These are phyloP conservation scores for Nymphalis c-album DNA, from an alignment of 2,888 invertebrate species.

Conservation along the genomic window DNA sequence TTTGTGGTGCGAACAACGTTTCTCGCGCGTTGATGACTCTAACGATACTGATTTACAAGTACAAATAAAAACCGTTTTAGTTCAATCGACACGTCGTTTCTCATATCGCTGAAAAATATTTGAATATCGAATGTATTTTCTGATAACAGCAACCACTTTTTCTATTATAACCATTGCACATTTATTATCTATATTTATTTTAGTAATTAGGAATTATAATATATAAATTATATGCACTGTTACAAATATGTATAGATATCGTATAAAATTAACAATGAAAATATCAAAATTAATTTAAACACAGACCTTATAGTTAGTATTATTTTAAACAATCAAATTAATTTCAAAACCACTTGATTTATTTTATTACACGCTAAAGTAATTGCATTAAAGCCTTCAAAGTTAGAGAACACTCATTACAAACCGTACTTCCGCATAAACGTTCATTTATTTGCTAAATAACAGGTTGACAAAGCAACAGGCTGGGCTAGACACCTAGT, in stretches of 20 bases:
- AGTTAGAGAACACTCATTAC: conserved; percentile 40
- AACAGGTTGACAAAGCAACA: conserved; percentile 42
- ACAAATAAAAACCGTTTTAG: conserved; percentile 1
- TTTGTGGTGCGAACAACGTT: conserved; percentile 58
- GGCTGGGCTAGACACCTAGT: conserved; percentile 41
- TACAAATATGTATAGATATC: background rate
- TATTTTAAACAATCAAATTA: conserved; percentile 26
- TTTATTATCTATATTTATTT: too few relatives aligned
- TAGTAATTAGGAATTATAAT: background rate
- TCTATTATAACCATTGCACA: too few relatives aligned
- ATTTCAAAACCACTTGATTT: conserved; percentile 32
- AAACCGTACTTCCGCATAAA: conserved; percentile 35
- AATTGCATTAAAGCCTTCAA: conserved; percentile 36
- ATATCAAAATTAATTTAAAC: background rate
- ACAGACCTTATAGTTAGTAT: conserved; percentile 12
- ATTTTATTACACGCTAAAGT: conserved; percentile 34
- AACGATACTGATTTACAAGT: conserved; percentile 18
- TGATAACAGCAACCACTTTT: background rate
- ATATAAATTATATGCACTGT: background rate
- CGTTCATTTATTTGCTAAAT: conserved; percentile 40
- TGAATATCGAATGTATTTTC: background rate
- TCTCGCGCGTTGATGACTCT: conserved; percentile 41
- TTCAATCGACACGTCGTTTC: background rate
- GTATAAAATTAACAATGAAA: background rate
- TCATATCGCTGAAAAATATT: background rate